Evolutionary conservation across 2,113 vertebrate species (phyloP).

Genomic region (Syngnathus scovelli): DNA sequence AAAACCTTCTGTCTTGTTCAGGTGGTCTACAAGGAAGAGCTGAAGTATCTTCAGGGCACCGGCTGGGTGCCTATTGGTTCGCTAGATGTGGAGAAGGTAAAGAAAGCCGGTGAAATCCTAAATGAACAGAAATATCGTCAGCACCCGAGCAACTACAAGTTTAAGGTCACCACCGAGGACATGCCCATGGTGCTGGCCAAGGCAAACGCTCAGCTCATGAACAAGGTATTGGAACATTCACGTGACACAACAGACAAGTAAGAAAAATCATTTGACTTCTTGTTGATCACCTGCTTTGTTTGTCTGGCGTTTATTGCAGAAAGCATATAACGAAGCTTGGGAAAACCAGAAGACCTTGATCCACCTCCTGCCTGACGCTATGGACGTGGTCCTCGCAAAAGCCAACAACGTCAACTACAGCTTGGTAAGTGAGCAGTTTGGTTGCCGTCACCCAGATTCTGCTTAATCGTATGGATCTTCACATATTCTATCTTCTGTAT

Average conservation of each 20-base stretch:
- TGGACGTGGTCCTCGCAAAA: constrained; percentile 79
- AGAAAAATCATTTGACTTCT: neutral
- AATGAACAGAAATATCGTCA: constrained; percentile 77
- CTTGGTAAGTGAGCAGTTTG: constrained; percentile 22
- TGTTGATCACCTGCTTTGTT: neutral
- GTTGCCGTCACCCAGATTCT: too few relatives aligned
- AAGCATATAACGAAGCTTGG: constrained; percentile 76
- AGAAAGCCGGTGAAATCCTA: constrained; percentile 72
- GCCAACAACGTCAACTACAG: constrained; percentile 84
- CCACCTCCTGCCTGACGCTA: constrained; percentile 84
- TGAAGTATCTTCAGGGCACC: constrained; percentile 67
- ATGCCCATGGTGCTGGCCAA: constrained; percentile 76
- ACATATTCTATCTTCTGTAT: neutral
- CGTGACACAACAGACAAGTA: neutral
- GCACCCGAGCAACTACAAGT: constrained; percentile 71
- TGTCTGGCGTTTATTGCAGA: constrained; percentile 34
- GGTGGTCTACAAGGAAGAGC: constrained; percentile 77
- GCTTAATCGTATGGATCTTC: neutral
- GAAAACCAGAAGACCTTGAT: constrained; percentile 77
- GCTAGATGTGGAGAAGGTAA: constrained; percentile 74
- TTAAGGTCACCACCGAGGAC: constrained; percentile 71
- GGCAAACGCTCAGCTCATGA: constrained; percentile 73
- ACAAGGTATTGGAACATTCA: constrained; percentile 68
- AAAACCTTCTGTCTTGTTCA: constrained; percentile 39
- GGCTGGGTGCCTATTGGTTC: constrained; percentile 83